phyloP scores from a whole-genome alignment of 1,140 invertebrate species.

The Diorhabda sublineata region DNA sequence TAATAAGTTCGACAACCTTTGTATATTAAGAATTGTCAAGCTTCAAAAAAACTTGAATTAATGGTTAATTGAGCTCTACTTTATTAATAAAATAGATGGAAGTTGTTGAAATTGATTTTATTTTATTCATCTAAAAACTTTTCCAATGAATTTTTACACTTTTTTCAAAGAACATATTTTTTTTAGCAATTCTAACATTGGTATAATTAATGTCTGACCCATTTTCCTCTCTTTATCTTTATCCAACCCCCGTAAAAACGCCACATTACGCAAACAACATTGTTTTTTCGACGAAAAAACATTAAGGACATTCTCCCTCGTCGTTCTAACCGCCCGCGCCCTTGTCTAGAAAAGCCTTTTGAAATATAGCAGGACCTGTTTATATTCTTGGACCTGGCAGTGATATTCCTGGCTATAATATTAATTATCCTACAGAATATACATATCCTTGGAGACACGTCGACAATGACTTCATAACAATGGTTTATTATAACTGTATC shows the following conservation, averaged over 20 bases:
- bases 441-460: constrained; percentile 44
- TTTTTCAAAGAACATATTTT: no score
- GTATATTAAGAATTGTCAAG: no score
- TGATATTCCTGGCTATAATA: constrained; percentile 29
- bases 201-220: background rate
- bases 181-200: background rate
- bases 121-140: no score
- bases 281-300: constrained; percentile 4
- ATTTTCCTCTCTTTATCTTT: background rate
- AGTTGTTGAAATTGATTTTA: no score
- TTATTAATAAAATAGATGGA: no score
- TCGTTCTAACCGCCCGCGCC: background rate
- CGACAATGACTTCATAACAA: constrained; percentile 43
- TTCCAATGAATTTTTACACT: no score
- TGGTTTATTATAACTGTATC: constrained; percentile 46
- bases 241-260: background rate
- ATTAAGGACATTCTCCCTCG: background rate
- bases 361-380: constrained; percentile 18
- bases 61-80: no score
- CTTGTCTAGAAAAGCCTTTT: constrained; percentile 2
- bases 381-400: constrained; percentile 30
- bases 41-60: no score
- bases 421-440: constrained; percentile 42
- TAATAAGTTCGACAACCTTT: no score
- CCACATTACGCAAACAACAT: constrained; percentile 5